Evolutionary conservation across 2,888 invertebrate species (phyloP).

Genomic region (Pseudococcus viburni): DNA sequence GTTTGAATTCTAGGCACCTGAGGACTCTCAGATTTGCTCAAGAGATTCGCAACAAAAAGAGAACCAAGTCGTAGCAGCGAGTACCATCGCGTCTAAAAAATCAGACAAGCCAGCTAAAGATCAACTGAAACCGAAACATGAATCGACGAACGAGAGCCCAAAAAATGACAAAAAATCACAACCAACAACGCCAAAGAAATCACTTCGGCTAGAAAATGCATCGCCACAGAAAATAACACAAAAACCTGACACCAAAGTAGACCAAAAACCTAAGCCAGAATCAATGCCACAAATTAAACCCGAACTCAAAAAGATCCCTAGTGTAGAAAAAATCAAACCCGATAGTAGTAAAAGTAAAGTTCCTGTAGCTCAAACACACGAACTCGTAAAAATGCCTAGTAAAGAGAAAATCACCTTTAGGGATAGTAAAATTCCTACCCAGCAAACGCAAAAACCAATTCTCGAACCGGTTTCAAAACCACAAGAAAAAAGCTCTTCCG

Average conservation of each 20-base stretch:
- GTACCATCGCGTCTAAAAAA: background rate
- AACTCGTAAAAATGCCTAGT: conserved; percentile 16
- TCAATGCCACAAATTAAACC: background rate
- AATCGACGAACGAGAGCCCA: background rate
- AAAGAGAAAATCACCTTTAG: background rate
- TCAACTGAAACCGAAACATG: background rate
- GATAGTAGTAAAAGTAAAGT: background rate
- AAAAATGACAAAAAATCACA: conserved; percentile 22
- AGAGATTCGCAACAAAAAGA: conserved; percentile 42
- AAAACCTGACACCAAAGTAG: background rate
- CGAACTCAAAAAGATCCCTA: background rate
- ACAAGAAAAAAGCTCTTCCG: background rate
- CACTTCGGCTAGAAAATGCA: background rate
- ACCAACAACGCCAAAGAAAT: conserved; percentile 27
- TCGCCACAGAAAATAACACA: background rate
- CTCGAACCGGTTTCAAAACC: background rate
- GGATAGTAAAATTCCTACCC: too few species aligned
- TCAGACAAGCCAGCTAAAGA: background rate
- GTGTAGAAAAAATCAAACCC: background rate
- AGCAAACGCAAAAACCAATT: background rate
- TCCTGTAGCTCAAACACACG: background rate
- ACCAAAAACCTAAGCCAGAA: background rate
- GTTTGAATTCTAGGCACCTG: background rate
- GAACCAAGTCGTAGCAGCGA: background rate
- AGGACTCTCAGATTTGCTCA: conserved; percentile 32